Evolutionary conservation across 2,888 invertebrate genomes (phyloP), one percentile per base, ranked within the genome.

Genomic region (Allacma fusca): DNA sequence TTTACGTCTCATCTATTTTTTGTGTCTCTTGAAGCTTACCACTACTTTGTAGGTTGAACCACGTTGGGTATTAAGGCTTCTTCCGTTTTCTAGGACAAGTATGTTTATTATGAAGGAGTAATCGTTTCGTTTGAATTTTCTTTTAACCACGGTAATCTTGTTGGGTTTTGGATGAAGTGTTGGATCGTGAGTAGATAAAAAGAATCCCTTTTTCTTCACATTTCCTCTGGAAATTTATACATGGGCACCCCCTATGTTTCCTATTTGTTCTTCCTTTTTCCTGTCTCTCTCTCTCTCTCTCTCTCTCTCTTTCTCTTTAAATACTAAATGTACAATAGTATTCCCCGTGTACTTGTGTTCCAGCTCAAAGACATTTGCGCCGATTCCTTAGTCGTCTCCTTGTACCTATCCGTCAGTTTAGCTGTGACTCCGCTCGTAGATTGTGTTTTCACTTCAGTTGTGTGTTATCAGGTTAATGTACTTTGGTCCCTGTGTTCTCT

Each of bases 101-200:
- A 50, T 50, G 50, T 50, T 50, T 50, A 50, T 50, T 50, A 50
- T 13, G 50, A 19, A 13, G 50, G n/a, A 50, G 50, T 50, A 50
- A 50, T 50, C 50, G 50, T 50, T 50, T 50, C 50, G 34, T 34
- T 9, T 4, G 34, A 50, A n/a, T n/a, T 50, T 50, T 50, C 19
- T 50, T 50, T 50, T 16, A 50, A 50, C 50, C 50, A 50, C 16
- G 50, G n/a, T 50, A 13, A 19, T 50, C 19, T 50, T 50, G 50
- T 50, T 50, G 19, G n/a, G 50, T n/a, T n/a, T 50, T 50, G 50
- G 50, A 50, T 50, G 50, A 50, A 50, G 50, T 50, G 50, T 50
- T 16, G 50, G 50, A 50, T 50, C 50, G 50, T 50, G 50, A 50
- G 50, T 50, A 50, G 50, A 50, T 50, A 50, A 50, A 50, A 50